These are phyloP conservation scores for Oreocharis arfaki DNA, from an alignment of 2,113 vertebrate species.

Conservation along the genomic window DNA sequence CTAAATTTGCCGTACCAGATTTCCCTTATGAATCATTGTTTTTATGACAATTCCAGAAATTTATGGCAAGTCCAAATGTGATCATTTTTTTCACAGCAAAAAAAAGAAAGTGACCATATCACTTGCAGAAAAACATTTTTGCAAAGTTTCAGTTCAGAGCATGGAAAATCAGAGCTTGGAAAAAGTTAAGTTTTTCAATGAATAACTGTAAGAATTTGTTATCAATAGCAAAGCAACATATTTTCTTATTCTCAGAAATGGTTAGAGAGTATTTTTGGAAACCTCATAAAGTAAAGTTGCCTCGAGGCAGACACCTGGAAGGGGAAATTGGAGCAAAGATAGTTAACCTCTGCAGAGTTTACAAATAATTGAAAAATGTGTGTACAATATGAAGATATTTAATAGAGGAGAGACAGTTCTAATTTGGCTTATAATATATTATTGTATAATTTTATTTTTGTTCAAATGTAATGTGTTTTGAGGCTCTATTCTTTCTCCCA, in stretches of 20 bases:
- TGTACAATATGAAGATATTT: not conserved
- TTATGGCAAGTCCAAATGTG: not conserved
- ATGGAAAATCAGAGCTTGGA: not conserved
- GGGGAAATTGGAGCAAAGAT: not conserved
- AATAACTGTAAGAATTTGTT: not conserved
- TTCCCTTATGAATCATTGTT: not conserved
- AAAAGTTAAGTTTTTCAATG: not conserved
- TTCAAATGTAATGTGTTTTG: not conserved
- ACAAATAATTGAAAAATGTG: not conserved
- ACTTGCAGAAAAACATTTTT: not conserved
- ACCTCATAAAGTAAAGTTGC: not conserved
- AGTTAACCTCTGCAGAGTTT: not conserved
- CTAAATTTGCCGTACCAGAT: not conserved
- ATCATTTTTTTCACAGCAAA: not conserved
- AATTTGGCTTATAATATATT: not conserved
- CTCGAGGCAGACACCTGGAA: not conserved
- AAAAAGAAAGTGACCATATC: not conserved
- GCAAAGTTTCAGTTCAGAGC: not conserved
- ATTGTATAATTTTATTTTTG: not conserved
- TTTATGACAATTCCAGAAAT: not conserved
- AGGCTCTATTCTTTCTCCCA: not conserved
- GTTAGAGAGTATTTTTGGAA: not conserved
- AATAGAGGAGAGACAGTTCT: not conserved
- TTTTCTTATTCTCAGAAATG: not conserved
- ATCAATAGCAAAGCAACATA: not conserved